These are phyloP conservation scores for Thinocorus orbignyianus DNA, from an alignment of 2,113 vertebrate genomes.

Conservation along the genomic window DNA sequence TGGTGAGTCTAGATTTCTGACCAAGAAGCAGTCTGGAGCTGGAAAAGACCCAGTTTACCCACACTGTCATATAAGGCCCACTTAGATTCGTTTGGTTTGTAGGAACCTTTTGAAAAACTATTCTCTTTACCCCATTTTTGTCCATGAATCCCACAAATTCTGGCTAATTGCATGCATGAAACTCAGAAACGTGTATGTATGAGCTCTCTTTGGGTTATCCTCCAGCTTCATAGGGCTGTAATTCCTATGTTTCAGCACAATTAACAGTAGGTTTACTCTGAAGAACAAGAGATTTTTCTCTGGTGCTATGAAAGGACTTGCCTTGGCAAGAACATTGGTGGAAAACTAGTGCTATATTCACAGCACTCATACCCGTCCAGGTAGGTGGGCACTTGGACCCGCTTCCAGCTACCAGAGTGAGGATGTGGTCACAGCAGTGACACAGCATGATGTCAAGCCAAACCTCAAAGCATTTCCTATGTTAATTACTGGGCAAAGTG, in stretches of 20 bases:
- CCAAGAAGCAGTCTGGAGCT: slow-evolving; percentile 5
- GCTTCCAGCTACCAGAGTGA: not conserved
- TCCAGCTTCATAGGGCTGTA: not conserved
- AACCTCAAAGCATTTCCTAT: slow-evolving; percentile 3
- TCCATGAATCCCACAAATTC: not conserved
- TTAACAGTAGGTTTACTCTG: not conserved
- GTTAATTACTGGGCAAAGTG: not conserved
- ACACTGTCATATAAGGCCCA: not conserved
- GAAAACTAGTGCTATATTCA: not conserved
- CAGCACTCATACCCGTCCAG: not conserved
- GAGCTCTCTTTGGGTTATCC: not conserved
- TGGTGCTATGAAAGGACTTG: not conserved
- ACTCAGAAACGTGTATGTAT: not conserved
- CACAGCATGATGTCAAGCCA: not conserved
- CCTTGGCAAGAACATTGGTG: not conserved
- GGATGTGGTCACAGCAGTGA: not conserved
- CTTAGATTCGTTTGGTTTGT: not conserved
- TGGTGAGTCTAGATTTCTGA: not conserved
- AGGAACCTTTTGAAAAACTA: not conserved
- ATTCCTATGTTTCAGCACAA: not conserved
- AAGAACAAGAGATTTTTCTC: not conserved
- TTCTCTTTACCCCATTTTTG: not conserved
- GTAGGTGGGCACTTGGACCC: not conserved
- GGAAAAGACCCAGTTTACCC: not conserved
- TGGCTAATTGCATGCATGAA: not conserved